Percentiles rank a stretch among this genome's conserved stretches.
Evolutionary conservation across 2,113 vertebrate species (phyloP).

Genomic region (Lepus americanus): DNA sequence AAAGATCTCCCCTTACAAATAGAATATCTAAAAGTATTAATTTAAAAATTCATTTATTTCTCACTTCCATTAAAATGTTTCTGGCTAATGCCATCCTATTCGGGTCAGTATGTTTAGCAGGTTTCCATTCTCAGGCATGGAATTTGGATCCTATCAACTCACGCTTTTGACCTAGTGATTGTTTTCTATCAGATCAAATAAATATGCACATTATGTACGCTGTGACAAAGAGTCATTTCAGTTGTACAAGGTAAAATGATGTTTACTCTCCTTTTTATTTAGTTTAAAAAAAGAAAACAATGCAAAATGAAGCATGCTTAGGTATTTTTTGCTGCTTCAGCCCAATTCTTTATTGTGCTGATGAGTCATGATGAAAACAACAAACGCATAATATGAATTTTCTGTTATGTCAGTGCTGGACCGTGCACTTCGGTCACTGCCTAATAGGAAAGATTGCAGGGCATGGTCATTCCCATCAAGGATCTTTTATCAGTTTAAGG

Average conservation of each 20-base stretch:
- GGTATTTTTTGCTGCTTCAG: neutral
- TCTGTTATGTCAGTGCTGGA: neutral
- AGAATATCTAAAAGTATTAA: slow-evolving; percentile 31
- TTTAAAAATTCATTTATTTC: neutral
- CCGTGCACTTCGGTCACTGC: neutral
- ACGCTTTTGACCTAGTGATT: neutral
- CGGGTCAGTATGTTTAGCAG: slow-evolving; percentile 25
- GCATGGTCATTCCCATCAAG: neutral
- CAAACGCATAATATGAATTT: neutral
- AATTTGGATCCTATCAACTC: neutral
- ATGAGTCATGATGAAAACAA: slow-evolving; percentile 28
- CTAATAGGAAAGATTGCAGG: neutral
- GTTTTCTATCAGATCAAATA: slow-evolving; percentile 39
- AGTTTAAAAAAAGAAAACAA: neutral
- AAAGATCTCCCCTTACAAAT: neutral
- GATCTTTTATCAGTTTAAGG: slow-evolving; percentile 15
- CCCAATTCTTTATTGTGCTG: neutral
- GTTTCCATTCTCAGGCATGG: slow-evolving; percentile 42
- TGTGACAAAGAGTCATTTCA: slow-evolving; percentile 5
- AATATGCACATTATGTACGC: neutral
- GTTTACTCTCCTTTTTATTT: slow-evolving; percentile 2
- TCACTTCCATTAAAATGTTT: neutral
- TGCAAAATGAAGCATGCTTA: neutral
- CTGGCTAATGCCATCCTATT: slow-evolving; percentile 14
- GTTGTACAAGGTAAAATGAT: slow-evolving; percentile 45